Percentiles rank a stretch among this genome's conserved stretches.
Evolutionary conservation across 92 coral and sea anemone species (phyloP).

Genomic region (Zoanthus sociatus): DNA sequence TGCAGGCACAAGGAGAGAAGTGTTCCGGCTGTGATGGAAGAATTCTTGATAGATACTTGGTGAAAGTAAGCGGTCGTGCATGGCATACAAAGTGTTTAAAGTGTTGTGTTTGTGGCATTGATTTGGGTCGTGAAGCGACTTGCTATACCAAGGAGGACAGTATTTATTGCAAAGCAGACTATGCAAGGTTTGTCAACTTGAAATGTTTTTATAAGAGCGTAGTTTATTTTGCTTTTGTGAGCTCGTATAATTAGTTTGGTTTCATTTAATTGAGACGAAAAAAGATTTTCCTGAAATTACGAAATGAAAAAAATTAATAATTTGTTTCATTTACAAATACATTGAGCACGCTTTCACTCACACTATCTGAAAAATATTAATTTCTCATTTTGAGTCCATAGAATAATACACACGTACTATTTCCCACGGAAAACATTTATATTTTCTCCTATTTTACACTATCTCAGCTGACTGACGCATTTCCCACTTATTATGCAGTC

Average conservation of each 20-base stretch:
- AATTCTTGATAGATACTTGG: slow-evolving; percentile 92
- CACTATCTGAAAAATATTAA: slow-evolving; percentile 21
- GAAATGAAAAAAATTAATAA: slow-evolving; percentile 27
- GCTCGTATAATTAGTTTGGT: slow-evolving; percentile 16
- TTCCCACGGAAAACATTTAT: neutral
- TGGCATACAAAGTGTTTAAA: slow-evolving; percentile 96
- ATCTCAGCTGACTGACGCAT: neutral
- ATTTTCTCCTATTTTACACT: neutral
- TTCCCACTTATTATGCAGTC: neutral
- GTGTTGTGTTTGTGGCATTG: slow-evolving; percentile 87
- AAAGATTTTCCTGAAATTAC: slow-evolving; percentile 21
- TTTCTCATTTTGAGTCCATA: slow-evolving; percentile 15
- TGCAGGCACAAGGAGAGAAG: slow-evolving; percentile 87
- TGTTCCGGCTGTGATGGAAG: slow-evolving; percentile 93
- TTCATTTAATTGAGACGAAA: slow-evolving; percentile 7
- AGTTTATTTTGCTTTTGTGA: slow-evolving; percentile 10
- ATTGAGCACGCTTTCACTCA: slow-evolving; percentile 21
- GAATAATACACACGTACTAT: neutral
- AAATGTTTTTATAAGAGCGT: neutral
- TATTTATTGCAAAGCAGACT: slow-evolving; percentile 95
- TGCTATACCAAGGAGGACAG: slow-evolving; percentile 96
- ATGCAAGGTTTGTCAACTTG: slow-evolving; percentile 80
- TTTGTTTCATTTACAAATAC: slow-evolving; percentile 2
- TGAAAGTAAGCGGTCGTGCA: slow-evolving; percentile 93
- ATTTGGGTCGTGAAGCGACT: slow-evolving; percentile 96